phyloP scores from a whole-genome alignment of 92 coral and sea anemone species.

The Pocillopora meandrina region DNA sequence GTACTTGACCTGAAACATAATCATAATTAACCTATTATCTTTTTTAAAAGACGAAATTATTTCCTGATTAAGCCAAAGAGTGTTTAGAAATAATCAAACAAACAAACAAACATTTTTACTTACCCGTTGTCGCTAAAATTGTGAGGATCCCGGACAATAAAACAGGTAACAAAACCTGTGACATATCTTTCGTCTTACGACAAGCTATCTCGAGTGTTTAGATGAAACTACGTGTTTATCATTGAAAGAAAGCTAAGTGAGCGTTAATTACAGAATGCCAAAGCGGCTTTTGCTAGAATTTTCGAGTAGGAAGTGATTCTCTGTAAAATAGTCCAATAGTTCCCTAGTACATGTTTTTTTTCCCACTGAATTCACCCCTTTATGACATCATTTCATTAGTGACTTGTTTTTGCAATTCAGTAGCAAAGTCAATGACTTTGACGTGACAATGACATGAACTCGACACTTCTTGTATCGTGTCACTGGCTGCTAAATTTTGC shows the following conservation, averaged over 20 bases:
- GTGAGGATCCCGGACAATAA: neutral
- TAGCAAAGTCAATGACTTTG: no score
- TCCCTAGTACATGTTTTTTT: no score
- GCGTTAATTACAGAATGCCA: neutral
- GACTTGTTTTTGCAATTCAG: no score
- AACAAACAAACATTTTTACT: neutral
- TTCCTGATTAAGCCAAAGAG: neutral
- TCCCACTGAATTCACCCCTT: no score
- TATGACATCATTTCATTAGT: no score
- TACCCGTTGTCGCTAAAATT: neutral
- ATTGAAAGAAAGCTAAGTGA: neutral
- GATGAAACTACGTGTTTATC: neutral
- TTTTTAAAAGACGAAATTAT: neutral
- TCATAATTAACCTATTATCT: no score
- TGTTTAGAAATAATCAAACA: neutral
- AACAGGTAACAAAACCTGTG: neutral
- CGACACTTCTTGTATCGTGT: no score
- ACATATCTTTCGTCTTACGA: neutral
- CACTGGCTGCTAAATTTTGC: no score
- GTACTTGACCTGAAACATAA: no score
- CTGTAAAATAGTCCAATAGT: no score
- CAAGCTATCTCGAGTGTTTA: neutral
- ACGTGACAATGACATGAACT: no score
- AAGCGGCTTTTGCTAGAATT: neutral
- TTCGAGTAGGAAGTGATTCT: no score